These are phyloP conservation scores for Sebastes alutus DNA, from an alignment of 2,797 vertebrate genomes.

Conservation along the genomic window DNA sequence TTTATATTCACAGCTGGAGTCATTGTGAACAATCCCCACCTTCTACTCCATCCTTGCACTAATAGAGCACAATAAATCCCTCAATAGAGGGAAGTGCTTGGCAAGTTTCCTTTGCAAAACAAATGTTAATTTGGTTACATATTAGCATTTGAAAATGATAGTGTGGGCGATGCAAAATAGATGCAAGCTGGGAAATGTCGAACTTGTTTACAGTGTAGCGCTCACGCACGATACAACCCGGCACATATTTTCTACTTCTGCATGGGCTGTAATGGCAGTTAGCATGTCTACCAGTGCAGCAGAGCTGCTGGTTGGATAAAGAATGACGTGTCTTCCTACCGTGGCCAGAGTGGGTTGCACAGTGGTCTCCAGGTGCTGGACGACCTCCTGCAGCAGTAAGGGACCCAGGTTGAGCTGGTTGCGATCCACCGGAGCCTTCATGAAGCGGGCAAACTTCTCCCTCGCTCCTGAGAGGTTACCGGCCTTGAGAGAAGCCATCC, in stretches of 20 bases:
- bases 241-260: not conserved
- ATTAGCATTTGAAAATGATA: not conserved
- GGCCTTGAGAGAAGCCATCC: constrained; percentile 93
- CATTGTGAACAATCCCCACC: not conserved
- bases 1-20: not conserved
- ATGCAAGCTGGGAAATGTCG: not conserved
- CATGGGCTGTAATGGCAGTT: not conserved
- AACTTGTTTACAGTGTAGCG: not conserved
- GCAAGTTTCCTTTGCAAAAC: not conserved
- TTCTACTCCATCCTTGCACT: not conserved
- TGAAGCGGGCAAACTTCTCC: constrained; percentile 92
- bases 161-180: not conserved
- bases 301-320: not conserved
- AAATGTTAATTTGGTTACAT: not conserved
- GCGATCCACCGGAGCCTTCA: constrained; percentile 91
- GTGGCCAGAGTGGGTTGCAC: constrained; percentile 78
- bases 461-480: constrained; percentile 88
- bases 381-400: constrained; percentile 89
- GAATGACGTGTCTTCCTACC: constrained; percentile 74
- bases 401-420: constrained; percentile 90
- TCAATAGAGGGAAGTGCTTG: not conserved
- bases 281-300: not conserved
- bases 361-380: constrained; percentile 91
- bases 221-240: not conserved
- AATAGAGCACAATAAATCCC: too few species aligned